Conservation (phyloP, 2,113 vertebrate species). For the Aegotheles bennettii region DNA sequence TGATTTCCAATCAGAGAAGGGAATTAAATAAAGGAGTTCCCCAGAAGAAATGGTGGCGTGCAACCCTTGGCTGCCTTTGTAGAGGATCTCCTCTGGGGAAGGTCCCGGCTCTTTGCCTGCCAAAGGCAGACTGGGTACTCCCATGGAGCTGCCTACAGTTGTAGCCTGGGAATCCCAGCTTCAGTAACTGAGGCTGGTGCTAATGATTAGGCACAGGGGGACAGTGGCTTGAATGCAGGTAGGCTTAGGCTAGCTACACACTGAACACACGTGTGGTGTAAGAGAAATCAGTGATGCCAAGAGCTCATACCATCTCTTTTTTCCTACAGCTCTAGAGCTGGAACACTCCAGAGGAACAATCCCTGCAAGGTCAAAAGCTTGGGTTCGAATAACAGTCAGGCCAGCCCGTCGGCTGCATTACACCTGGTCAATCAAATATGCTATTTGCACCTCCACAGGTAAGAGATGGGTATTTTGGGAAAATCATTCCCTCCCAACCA, state of each 20-base stretch:
- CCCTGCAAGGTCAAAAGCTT: conserved; percentile 72
- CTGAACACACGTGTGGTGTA: neutral
- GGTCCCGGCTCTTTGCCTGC: neutral
- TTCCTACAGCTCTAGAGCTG: conserved; percentile 78
- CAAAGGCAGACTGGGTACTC: neutral
- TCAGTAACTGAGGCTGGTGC: neutral
- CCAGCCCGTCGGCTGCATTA: conserved; percentile 71
- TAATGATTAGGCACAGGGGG: neutral
- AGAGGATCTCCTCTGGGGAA: neutral
- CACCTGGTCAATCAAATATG: conserved; percentile 82
- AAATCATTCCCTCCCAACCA: neutral
- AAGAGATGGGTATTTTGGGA: neutral
- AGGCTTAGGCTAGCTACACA: neutral
- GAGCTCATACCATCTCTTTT: neutral
- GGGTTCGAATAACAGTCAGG: conserved; percentile 67
- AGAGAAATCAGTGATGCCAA: neutral
- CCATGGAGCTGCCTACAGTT: neutral
- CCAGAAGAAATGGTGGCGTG: neutral
- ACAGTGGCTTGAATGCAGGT: neutral
- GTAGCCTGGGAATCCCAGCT: neutral
- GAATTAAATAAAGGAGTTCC: neutral
- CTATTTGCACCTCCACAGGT: conserved; percentile 73
- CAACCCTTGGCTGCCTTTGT: neutral
- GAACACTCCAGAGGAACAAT: conserved; percentile 75
- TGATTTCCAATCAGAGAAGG: neutral